Evolutionary conservation across 2,113 vertebrate species (phyloP).

Genomic region (Synodontis membranacea): DNA sequence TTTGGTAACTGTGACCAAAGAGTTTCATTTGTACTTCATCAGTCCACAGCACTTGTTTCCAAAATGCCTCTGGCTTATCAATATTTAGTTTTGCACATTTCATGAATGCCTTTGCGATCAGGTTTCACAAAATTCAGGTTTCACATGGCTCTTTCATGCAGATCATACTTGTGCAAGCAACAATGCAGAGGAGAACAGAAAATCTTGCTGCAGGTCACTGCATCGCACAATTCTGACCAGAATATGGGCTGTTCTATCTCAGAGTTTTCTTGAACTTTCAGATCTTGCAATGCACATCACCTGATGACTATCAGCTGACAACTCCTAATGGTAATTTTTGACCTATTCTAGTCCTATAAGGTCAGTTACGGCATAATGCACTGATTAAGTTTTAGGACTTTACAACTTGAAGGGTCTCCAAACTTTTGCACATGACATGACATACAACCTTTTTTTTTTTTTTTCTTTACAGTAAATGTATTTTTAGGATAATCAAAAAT

Average conservation of each 20-base stretch:
- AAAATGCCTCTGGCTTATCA: background rate
- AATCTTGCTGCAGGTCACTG: background rate
- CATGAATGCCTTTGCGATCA: background rate
- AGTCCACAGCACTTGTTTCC: background rate
- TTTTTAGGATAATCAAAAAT: background rate
- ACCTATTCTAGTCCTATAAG: background rate
- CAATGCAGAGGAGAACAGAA: no score
- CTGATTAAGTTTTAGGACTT: background rate
- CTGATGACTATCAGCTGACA: background rate
- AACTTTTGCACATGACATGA: background rate
- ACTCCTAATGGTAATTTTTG: background rate
- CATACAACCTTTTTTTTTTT: background rate
- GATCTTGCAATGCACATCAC: background rate
- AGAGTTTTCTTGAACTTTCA: background rate
- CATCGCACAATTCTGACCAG: background rate
- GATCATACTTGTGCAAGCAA: background rate
- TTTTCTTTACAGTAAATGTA: background rate
- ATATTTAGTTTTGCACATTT: background rate
- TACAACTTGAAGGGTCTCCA: background rate
- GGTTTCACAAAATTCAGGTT: background rate
- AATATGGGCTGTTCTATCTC: background rate
- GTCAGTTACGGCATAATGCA: background rate
- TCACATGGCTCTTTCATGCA: background rate
- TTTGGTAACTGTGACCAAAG: background rate
- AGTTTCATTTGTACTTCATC: background rate